Conservation (phyloP, 37 sponge, comb jelly and placozoan species). For the Beroe ovata region DNA sequence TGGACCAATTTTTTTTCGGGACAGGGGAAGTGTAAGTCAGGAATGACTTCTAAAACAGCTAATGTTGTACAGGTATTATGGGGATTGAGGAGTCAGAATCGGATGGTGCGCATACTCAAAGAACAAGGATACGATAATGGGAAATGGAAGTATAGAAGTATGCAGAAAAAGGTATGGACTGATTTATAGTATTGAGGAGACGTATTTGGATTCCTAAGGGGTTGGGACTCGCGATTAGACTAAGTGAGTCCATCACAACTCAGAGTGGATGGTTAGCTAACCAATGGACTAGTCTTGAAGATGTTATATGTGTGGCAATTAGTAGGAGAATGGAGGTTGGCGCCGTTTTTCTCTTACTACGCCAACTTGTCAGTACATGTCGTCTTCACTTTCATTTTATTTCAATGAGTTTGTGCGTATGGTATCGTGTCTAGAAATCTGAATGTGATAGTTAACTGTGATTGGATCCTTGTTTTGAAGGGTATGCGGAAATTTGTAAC, state of each 20-base stretch:
- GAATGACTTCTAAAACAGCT: neutral
- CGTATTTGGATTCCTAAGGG: no score
- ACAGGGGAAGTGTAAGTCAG: neutral
- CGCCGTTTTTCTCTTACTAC: neutral
- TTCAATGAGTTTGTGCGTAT: neutral
- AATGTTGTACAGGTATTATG: neutral
- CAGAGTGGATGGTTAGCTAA: neutral
- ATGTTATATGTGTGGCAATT: neutral
- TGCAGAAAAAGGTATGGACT: no score
- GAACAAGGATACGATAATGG: no score
- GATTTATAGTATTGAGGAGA: no score
- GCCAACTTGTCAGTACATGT: neutral
- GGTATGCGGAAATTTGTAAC: no score
- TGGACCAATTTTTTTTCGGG: neutral
- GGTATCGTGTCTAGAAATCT: neutral
- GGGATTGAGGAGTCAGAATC: neutral
- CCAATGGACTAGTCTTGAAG: neutral
- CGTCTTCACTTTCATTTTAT: neutral
- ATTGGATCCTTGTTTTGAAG: no score
- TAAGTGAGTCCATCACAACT: neutral
- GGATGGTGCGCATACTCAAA: no score
- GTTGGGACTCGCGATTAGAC: neutral
- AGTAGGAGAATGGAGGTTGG: neutral
- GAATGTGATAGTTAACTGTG: neutral
- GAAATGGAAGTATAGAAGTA: no score